Percentiles rank a stretch among this genome's conserved stretches.
Evolutionary conservation across 2,888 invertebrate species (phyloP).

Genomic region (Orthonevra nobilis): DNA sequence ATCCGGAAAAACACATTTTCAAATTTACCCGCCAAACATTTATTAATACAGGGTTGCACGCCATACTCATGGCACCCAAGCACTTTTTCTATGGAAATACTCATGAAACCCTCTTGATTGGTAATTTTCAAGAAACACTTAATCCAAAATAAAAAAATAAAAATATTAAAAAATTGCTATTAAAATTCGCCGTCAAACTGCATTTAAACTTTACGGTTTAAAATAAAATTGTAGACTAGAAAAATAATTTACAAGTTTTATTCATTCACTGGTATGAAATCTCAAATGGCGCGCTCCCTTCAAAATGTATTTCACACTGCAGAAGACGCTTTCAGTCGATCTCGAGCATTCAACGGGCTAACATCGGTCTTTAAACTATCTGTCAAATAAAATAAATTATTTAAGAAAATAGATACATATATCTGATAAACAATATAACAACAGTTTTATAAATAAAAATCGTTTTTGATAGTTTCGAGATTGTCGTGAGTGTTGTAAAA

Average conservation of each 20-base stretch:
- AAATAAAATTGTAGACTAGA: constrained; percentile 71
- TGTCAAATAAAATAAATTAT: constrained; percentile 51
- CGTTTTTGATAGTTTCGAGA: no score
- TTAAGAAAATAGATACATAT: constrained; percentile 71
- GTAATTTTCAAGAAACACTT: constrained; percentile 75
- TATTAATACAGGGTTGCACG: constrained; percentile 74
- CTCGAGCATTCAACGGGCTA: constrained; percentile 82
- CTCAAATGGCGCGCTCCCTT: constrained; percentile 85
- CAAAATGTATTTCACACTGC: constrained; percentile 86
- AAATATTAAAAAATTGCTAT: constrained; percentile 70
- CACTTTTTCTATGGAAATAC: constrained; percentile 81
- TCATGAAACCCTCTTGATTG: constrained; percentile 85
- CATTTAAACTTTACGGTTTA: constrained; percentile 16
- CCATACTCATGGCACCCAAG: constrained; percentile 79
- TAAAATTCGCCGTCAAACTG: constrained; percentile 41
- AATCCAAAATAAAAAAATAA: constrained; percentile 73
- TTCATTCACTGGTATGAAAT: constrained; percentile 71
- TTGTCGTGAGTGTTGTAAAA: constrained; percentile 62
- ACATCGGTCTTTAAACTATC: constrained; percentile 80
- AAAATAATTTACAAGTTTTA: constrained; percentile 72
- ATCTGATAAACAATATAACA: constrained; percentile 75
- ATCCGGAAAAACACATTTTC: constrained; percentile 75
- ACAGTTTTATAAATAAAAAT: constrained; percentile 69
- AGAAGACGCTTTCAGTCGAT: constrained; percentile 84
- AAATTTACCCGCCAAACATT: constrained; percentile 80